Conservation (phyloP, 2,888 invertebrate species). For the Anoplius nigerrimus region DNA sequence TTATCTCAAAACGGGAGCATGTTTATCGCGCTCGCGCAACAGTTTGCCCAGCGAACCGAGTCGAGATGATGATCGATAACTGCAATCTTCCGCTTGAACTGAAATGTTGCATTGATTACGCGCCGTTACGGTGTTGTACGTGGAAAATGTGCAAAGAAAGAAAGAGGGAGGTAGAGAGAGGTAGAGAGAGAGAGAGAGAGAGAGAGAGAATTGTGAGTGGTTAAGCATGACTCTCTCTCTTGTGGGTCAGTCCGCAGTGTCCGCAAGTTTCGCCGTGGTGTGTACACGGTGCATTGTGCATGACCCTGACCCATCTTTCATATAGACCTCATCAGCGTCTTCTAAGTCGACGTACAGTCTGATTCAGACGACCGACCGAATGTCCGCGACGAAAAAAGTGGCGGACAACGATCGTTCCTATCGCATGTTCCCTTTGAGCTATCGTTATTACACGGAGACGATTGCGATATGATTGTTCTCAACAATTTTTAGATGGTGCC, state of each 20-base stretch:
- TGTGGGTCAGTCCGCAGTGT: slow-evolving; percentile 14
- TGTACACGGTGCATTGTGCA: slow-evolving; percentile 63
- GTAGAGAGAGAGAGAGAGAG: background rate
- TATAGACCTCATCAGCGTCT: slow-evolving; percentile 67
- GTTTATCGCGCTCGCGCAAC: too few species aligned
- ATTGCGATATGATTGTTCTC: background rate
- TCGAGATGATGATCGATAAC: too few species aligned
- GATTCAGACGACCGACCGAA: slow-evolving; percentile 42
- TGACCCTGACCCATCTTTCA: slow-evolving; percentile 70
- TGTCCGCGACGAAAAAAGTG: slow-evolving; percentile 27
- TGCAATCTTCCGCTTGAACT: too few species aligned
- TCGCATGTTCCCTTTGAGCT: too few species aligned
- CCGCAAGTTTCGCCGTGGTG: slow-evolving; percentile 56
- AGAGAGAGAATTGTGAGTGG: background rate
- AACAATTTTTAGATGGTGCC: too few species aligned
- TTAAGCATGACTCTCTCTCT: background rate
- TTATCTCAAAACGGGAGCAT: too few species aligned
- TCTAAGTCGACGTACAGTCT: slow-evolving; percentile 66
- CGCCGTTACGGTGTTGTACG: too few species aligned
- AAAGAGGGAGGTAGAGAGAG: background rate
- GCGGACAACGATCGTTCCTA: slow-evolving; percentile 10
- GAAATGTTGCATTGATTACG: too few species aligned
- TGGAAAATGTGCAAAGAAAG: background rate
- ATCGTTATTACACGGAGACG: too few species aligned
- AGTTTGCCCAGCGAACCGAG: too few species aligned